These are phyloP conservation scores for Babylonia areolata DNA, from an alignment of 1,140 invertebrate genomes.

Conservation along the genomic window DNA sequence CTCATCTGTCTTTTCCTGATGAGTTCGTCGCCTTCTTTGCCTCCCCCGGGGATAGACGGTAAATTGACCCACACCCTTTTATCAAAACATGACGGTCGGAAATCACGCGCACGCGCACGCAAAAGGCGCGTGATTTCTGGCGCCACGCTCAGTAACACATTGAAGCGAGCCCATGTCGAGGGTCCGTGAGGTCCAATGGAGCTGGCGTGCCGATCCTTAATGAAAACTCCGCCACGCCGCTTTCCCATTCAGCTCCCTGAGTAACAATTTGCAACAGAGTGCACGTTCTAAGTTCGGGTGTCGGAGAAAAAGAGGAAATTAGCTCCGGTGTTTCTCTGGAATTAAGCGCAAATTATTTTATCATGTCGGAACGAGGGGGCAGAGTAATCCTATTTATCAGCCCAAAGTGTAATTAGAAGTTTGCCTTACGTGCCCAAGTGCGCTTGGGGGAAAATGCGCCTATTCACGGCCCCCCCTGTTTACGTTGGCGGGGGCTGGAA, in stretches of 20 bases:
- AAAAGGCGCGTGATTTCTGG: constrained; percentile 40
- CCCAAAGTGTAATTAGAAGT: constrained; percentile 43
- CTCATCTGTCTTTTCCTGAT: constrained; percentile 37
- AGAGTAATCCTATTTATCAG: constrained; percentile 42
- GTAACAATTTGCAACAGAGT: constrained; percentile 38
- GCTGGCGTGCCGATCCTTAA: constrained; percentile 33
- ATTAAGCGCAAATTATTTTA: constrained; percentile 45
- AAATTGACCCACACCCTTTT: constrained; percentile 37
- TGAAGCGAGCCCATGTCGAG: constrained; percentile 27
- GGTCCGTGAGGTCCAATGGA: constrained; percentile 29
- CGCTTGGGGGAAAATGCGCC: constrained; percentile 1
- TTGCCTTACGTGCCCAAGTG: constrained; percentile 34
- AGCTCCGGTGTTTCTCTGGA: constrained; percentile 26
- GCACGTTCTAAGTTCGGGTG: constrained; percentile 23
- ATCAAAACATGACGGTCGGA: constrained; percentile 37
- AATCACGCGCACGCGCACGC: constrained; percentile 41
- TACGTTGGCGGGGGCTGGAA: neutral
- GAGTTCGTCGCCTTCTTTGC: constrained; percentile 30
- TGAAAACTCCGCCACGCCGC: constrained; percentile 26
- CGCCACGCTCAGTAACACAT: constrained; percentile 32
- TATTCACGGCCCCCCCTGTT: neutral
- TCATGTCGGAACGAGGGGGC: constrained; percentile 38
- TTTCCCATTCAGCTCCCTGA: constrained; percentile 28
- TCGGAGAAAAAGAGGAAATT: constrained; percentile 35
- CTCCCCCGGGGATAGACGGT: constrained; percentile 27